Evolutionary conservation across 92 coral and sea anemone genomes (phyloP), one percentile per base, ranked within the genome.

Genomic region (Parazoanthus darwini): DNA sequence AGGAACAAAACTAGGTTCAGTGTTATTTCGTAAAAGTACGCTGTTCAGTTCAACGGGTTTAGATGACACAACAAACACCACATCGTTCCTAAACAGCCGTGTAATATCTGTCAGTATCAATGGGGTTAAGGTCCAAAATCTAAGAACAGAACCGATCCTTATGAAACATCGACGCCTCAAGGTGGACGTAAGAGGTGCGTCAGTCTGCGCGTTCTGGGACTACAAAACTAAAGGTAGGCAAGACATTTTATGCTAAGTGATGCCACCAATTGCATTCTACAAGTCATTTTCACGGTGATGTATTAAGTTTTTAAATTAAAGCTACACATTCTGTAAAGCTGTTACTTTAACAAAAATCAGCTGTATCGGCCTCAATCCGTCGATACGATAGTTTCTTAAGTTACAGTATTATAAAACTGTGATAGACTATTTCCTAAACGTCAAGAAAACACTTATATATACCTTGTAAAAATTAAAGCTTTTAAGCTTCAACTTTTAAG

Each of bases 201-300:
- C 92, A 7, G 42, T 50, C 20, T 90, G 92, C n/a, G 89, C 80
- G 3, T 90, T 67, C 82, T 90, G 89, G 89, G 81, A 90, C 72
- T 90, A 86, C 67, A 26, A 74, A 74, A 76, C 81, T 25, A 50
- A 86, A 15, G 89, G 92, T 86, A 85, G 26, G 82, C 35, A 14
- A 20, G 15, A 63, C 18, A 3, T 54, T 54, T 54, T 13, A 9
- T 63, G n/a, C 68, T 63, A 8, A 63, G 3, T 18, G 68, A 63
- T 3, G 23, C 23, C 6, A 63, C 25, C 68, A 63, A 51, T 9
- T 51, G 3, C 16, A 51, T 51, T 10, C 15, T 51, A 10, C 13
- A 51, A 16, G 13, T 51, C 58, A 16, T 51, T 13, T 2, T 51
- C 58, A 51, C 16, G 58, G 58, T 51, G 58, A 51, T 16, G 16